phyloP scores from a whole-genome alignment of 2,888 invertebrate species.

The Anthoptus insignis region DNA sequence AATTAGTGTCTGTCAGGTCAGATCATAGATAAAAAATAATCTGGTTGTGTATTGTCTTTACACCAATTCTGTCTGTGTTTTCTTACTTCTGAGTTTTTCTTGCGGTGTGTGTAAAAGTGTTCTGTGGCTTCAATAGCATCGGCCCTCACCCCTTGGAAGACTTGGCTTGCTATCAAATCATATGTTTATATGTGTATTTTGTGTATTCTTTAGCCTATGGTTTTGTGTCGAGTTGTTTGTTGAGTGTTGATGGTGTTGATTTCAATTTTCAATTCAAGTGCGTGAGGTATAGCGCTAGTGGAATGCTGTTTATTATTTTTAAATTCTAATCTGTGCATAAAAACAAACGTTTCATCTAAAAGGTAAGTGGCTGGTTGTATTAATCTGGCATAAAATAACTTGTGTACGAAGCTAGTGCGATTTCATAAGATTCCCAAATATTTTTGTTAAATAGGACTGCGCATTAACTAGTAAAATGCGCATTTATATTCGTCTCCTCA shows the following conservation, averaged over 20 bases:
- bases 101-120: background rate
- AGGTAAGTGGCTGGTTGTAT: slow-evolving; percentile 76
- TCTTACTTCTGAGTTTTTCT: too few relatives aligned
- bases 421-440: slow-evolving; percentile 38
- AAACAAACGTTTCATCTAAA: slow-evolving; percentile 61
- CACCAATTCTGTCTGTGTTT: too few relatives aligned
- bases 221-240: slow-evolving; percentile 81
- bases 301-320: slow-evolving; percentile 83
- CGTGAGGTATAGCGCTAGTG: slow-evolving; percentile 69
- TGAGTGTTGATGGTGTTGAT: slow-evolving; percentile 75
- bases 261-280: slow-evolving; percentile 50
- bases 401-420: slow-evolving; percentile 21
- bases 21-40: too few relatives aligned
- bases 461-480: slow-evolving; percentile 66
- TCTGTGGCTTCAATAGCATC: slow-evolving; percentile 33
- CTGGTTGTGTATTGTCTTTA: too few relatives aligned
- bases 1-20: too few relatives aligned
- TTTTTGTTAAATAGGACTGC: slow-evolving; percentile 57
- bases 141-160: background rate
- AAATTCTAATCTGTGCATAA: slow-evolving; percentile 72
- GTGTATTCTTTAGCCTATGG: slow-evolving; percentile 78
- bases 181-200: slow-evolving; percentile 84
- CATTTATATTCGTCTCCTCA: slow-evolving; percentile 65
- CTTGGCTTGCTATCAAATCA: slow-evolving; percentile 59
- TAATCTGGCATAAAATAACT: background rate